Evolutionary conservation across 2,797 vertebrate species (phyloP).

Genomic region (Centroberyx gerrardi): DNA sequence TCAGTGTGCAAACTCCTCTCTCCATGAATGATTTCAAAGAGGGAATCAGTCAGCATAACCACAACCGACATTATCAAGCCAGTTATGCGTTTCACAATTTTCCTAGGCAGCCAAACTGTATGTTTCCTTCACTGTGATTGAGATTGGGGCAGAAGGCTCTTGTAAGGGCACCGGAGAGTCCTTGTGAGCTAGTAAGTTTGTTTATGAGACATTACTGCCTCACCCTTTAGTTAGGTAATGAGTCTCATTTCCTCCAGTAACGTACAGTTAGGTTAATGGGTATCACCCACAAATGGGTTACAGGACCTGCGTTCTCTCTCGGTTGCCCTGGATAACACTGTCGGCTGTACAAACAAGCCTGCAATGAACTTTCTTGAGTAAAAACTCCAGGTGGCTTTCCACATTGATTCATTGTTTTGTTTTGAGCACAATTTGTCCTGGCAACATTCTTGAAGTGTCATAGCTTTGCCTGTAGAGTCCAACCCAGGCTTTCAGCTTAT

Average conservation of each 20-base stretch:
- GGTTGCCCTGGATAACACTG: conserved; percentile 74
- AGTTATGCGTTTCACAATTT: neutral
- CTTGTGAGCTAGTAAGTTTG: conserved; percentile 44
- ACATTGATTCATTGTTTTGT: conserved; percentile 82
- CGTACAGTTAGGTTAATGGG: conserved; percentile 75
- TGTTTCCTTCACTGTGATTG: conserved; percentile 11
- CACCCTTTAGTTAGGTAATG: conserved; percentile 70
- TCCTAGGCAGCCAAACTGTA: conserved; percentile 5
- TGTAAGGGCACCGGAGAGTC: conserved; percentile 28
- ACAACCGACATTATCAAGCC: neutral
- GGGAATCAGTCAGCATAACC: neutral
- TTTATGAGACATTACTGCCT: conserved; percentile 64
- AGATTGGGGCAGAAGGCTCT: conserved; percentile 2
- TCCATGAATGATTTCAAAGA: conserved; percentile 29
- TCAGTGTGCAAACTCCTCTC: conserved; percentile 6
- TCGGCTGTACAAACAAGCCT: conserved; percentile 58
- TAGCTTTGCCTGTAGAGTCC: conserved; percentile 62
- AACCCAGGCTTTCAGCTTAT: conserved; percentile 71
- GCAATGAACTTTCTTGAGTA: conserved; percentile 73
- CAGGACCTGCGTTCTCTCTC: conserved; percentile 61
- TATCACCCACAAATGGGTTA: conserved; percentile 74
- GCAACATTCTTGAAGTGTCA: conserved; percentile 74
- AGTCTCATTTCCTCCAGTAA: conserved; percentile 71
- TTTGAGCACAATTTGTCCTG: conserved; percentile 78
- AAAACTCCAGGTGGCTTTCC: conserved; percentile 80